Percentiles rank a stretch among this genome's conserved stretches.
Evolutionary conservation across 2,113 vertebrate species (phyloP).

Genomic region (Podocnemis expansa): DNA sequence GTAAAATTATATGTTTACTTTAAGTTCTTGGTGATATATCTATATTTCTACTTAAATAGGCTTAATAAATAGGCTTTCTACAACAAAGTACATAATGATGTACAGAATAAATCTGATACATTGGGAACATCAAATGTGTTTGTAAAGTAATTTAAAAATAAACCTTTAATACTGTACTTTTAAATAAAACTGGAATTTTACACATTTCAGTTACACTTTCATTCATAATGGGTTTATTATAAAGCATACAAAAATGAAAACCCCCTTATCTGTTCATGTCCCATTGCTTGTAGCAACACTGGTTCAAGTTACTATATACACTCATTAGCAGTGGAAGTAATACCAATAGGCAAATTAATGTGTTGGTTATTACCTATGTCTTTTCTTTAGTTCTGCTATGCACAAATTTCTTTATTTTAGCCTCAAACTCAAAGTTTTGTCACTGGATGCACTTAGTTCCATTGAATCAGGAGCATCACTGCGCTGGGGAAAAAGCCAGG

Average conservation of each 20-base stretch:
- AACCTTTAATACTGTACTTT: not conserved
- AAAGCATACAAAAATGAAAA: not conserved
- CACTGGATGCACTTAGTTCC: not conserved
- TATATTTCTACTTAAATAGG: not conserved
- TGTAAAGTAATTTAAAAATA: not conserved
- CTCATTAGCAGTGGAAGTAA: not conserved
- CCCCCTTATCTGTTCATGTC: not conserved
- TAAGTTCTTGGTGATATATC: not conserved
- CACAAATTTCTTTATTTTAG: not conserved
- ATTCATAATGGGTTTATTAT: not conserved
- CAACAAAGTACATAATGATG: not conserved
- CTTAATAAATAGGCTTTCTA: not conserved
- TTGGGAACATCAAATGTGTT: not conserved
- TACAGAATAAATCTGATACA: not conserved
- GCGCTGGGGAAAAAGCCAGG: no score
- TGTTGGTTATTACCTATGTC: not conserved
- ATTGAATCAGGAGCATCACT: no score
- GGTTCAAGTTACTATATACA: not conserved
- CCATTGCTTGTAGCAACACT: not conserved
- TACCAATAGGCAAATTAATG: not conserved
- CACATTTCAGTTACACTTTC: fast-evolving
- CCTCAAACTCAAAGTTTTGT: not conserved
- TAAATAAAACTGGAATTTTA: not conserved
- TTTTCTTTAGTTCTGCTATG: not conserved
- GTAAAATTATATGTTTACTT: not conserved